Evolutionary conservation across 2,797 vertebrate genomes (phyloP).

Genomic region (Sparidentex hasta): DNA sequence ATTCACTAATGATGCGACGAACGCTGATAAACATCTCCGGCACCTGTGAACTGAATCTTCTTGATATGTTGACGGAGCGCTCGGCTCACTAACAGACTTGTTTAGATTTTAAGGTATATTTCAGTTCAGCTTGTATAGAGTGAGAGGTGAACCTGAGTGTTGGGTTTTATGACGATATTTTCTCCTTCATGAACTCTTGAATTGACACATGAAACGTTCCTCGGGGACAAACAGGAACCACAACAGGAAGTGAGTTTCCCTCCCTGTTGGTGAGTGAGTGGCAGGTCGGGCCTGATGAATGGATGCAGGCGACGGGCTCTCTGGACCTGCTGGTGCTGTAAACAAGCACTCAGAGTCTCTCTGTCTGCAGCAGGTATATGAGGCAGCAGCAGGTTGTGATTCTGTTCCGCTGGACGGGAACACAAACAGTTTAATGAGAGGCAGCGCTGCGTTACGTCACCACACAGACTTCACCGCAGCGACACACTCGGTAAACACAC

Average conservation of each 20-base stretch:
- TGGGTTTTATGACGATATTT: too few species aligned
- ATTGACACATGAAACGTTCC: not conserved
- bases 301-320: conserved; percentile 25
- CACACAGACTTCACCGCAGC: not conserved
- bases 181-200: not conserved
- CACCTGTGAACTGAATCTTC: too few species aligned
- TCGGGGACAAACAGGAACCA: not conserved
- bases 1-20: too few species aligned
- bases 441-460: conserved; percentile 25
- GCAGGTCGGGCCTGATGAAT: conserved; percentile 30
- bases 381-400: not conserved
- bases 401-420: conserved; percentile 6
- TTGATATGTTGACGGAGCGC: too few species aligned
- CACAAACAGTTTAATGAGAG: conserved; percentile 50
- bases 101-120: too few species aligned
- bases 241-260: not conserved
- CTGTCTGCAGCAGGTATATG: conserved; percentile 27
- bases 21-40: too few species aligned
- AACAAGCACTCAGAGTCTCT: conserved; percentile 13
- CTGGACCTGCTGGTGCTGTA: conserved; percentile 25
- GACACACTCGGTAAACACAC: not conserved
- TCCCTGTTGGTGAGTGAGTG: not conserved
- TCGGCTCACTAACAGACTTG: too few species aligned
- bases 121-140: too few species aligned
- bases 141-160: too few species aligned